A percentile compares a stretch with the other conserved stretches of the same genome.
Evolutionary conservation across 2,113 vertebrate species (phyloP).

Genomic region (Xerus inauris): DNA sequence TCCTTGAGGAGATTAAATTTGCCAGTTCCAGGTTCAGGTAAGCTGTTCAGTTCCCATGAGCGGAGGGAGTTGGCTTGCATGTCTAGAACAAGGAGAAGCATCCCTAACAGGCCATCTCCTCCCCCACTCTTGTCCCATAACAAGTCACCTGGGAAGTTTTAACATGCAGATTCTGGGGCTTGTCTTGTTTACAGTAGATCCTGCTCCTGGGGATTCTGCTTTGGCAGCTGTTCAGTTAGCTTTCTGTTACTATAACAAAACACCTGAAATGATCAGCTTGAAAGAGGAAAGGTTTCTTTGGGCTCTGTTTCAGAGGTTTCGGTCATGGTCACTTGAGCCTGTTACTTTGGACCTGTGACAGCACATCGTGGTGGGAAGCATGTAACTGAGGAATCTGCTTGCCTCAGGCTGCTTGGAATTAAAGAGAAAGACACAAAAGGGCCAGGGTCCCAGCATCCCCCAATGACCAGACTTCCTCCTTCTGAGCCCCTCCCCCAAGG

Average conservation of each 20-base stretch:
- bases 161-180: not conserved
- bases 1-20: not conserved
- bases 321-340: not conserved
- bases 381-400: not conserved
- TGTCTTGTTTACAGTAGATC: not conserved
- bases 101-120: not conserved
- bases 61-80: not conserved
- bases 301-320: not conserved
- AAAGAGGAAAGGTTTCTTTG: not conserved
- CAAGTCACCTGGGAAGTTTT: not conserved
- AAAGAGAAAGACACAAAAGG: not conserved
- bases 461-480: not conserved
- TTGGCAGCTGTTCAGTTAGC: not conserved
- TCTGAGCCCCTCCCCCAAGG: not conserved
- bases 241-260: not conserved
- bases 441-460: not conserved
- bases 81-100: not conserved
- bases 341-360: not conserved
- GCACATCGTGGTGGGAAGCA: not conserved
- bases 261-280: not conserved
- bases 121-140: not conserved
- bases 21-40: not conserved
- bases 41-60: not conserved
- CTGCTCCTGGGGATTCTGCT: not conserved
- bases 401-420: not conserved